A percentile compares a stretch with the other conserved stretches of the same genome.
These are phyloP conservation scores for Castor canadensis DNA, from an alignment of 2,113 vertebrate genomes.

Conservation along the genomic window DNA sequence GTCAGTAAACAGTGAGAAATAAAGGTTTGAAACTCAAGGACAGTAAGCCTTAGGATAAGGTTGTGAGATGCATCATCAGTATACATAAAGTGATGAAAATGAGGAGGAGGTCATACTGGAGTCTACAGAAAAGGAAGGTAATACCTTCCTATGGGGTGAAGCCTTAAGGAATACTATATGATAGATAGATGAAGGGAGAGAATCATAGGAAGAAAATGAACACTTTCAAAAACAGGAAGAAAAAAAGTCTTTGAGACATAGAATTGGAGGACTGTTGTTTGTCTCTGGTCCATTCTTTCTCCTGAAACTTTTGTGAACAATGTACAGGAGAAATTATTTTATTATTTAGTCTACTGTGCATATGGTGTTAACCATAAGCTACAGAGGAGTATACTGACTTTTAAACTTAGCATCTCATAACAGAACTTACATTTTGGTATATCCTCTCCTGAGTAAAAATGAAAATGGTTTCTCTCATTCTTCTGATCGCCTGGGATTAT, in stretches of 20 bases:
- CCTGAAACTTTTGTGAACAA: slow-evolving; percentile 1
- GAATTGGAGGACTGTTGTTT: background rate
- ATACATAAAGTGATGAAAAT: background rate
- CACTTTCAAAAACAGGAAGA: background rate
- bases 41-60: background rate
- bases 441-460: background rate
- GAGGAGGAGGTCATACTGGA: background rate
- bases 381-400: background rate
- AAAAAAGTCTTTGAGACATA: background rate
- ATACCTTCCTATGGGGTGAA: background rate
- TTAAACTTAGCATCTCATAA: background rate
- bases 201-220: background rate
- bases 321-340: background rate
- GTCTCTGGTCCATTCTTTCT: background rate
- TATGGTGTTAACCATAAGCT: background rate
- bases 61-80: background rate
- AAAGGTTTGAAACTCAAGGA: background rate
- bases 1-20: background rate
- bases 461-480: background rate
- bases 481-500: background rate
- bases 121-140: background rate
- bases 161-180: background rate
- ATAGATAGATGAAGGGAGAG: background rate
- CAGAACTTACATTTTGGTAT: background rate
- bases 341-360: background rate